A percentile compares a stretch with the other conserved stretches of the same genome.
Conservation (phyloP, 1,140 invertebrate species). For the Tribolium castaneum region DNA sequence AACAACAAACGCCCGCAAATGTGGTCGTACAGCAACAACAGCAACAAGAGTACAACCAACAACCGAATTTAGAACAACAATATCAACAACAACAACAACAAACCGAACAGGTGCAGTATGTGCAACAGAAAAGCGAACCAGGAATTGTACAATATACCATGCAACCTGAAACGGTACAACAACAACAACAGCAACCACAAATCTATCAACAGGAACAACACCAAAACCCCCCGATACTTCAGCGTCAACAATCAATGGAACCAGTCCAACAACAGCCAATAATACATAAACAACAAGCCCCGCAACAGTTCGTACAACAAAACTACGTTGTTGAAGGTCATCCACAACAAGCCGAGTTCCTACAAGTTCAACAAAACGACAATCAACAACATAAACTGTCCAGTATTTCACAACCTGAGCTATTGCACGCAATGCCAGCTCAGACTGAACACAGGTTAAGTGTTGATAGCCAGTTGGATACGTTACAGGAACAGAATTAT, state of each 20-base stretch:
- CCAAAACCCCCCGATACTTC: conserved; percentile 50
- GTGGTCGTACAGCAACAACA: conserved; percentile 58
- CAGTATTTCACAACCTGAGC: conserved; percentile 59
- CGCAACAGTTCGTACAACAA: conserved; percentile 57
- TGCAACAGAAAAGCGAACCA: conserved; percentile 39
- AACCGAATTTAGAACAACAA: conserved; percentile 56
- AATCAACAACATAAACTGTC: conserved; percentile 53
- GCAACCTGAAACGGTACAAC: conserved; percentile 55
- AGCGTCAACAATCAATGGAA: conserved; percentile 57
- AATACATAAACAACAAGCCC: conserved; percentile 53
- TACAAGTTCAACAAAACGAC: conserved; percentile 54
- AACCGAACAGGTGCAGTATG: conserved; percentile 47
- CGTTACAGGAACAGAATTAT: conserved; percentile 48
- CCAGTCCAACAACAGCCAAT: conserved; percentile 59
- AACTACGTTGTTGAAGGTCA: conserved; percentile 54
- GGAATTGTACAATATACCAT: conserved; percentile 8
- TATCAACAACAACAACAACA: conserved; percentile 57
- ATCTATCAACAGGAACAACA: conserved; percentile 57
- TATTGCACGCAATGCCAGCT: conserved; percentile 52
- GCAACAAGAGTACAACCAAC: conserved; percentile 64
- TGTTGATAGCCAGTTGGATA: conserved; percentile 60
- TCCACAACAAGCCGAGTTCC: conserved; percentile 57
- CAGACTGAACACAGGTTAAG: conserved; percentile 58
- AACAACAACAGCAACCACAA: conserved; percentile 61
- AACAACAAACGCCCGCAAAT: conserved; percentile 63